phyloP scores from a whole-genome alignment of 1,140 invertebrate species.

The Ctenoplectra terminalis region DNA sequence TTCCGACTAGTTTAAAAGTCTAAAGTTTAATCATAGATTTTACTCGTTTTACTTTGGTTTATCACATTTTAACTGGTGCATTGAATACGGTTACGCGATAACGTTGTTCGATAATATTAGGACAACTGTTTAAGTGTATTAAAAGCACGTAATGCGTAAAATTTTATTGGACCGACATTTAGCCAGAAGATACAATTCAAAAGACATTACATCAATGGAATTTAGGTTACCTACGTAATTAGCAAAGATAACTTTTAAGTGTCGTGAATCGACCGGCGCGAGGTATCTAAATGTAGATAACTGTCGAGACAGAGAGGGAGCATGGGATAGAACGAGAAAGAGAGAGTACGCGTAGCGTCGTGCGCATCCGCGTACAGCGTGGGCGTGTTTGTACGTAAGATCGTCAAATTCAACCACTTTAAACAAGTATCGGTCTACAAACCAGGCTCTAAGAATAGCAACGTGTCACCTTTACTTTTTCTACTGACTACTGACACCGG shows the following conservation, averaged over 20 bases:
- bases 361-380: slow-evolving; percentile 26
- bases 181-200: neutral
- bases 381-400: slow-evolving; percentile 33
- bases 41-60: too few relatives aligned
- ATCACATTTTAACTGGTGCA: too few relatives aligned
- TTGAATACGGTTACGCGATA: too few relatives aligned
- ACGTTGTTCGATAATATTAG: too few relatives aligned
- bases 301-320: neutral
- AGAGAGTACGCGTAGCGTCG: slow-evolving; percentile 10
- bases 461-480: too few relatives aligned
- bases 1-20: too few relatives aligned
- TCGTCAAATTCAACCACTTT: slow-evolving; percentile 49
- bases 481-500: too few relatives aligned
- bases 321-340: neutral
- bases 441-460: slow-evolving; percentile 41
- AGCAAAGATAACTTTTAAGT: slow-evolving; percentile 45
- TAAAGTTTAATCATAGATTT: too few relatives aligned
- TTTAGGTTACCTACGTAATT: slow-evolving; percentile 45
- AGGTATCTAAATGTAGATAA: slow-evolving; percentile 53
- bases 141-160: neutral
- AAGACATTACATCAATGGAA: slow-evolving; percentile 9
- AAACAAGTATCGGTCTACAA: slow-evolving; percentile 49
- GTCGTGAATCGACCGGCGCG: slow-evolving; percentile 30
- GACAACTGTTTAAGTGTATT: too few relatives aligned
- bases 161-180: neutral